A percentile compares a stretch with the other conserved stretches of the same genome.
These are phyloP conservation scores for Corbicula japonica DNA, from an alignment of 2,888 invertebrate species.

Conservation along the genomic window DNA sequence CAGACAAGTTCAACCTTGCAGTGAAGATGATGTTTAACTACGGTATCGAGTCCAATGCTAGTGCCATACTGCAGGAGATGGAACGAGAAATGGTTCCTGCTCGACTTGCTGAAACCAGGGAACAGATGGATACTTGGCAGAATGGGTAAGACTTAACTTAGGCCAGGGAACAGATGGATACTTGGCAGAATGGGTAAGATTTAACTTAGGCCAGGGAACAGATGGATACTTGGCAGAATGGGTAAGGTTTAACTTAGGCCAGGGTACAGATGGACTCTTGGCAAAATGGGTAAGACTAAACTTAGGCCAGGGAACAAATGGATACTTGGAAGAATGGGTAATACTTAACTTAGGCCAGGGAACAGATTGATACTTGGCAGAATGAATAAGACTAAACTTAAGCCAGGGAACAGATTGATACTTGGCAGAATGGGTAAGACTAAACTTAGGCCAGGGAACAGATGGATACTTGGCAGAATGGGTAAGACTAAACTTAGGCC, in stretches of 20 bases:
- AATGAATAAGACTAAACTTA: no score
- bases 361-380: no score
- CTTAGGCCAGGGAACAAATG: no score
- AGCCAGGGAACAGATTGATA: no score
- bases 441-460: no score
- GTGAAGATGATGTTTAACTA: conserved; percentile 98
- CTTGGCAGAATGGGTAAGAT: conserved; percentile 72
- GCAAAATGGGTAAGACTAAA: conserved; percentile 73
- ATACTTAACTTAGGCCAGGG: no score
- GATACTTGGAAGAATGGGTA: no score
- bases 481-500: no score
- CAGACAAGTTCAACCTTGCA: conserved; percentile 88
- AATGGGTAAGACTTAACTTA: conserved; percentile 73
- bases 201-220: conserved; percentile 34
- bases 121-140: conserved; percentile 60
- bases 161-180: conserved; percentile 32
- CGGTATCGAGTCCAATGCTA: conserved; percentile 93
- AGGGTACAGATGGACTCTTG: conserved; percentile 49
- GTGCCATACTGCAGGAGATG: conserved; percentile 92
- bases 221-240: conserved; percentile 61
- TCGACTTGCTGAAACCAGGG: conserved; percentile 39
- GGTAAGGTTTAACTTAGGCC: conserved; percentile 62
- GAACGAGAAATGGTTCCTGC: conserved; percentile 93
- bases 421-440: no score
- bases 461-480: no score